phyloP scores from a whole-genome alignment of 2,888 invertebrate species.

The Leptopilina syphax region DNA sequence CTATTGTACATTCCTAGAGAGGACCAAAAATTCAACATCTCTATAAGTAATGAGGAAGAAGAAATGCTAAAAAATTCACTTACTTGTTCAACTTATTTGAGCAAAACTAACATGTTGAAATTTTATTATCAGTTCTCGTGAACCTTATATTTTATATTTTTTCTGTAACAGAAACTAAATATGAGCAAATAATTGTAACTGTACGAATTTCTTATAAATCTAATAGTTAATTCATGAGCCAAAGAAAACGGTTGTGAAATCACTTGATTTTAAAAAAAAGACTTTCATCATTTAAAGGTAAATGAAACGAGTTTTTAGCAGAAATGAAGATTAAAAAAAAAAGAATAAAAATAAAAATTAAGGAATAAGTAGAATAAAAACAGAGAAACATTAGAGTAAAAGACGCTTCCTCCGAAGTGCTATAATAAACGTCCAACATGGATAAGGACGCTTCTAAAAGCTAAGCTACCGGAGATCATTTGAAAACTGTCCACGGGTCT shows the following conservation, averaged over 20 bases:
- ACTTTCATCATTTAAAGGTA: background rate
- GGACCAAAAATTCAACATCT: background rate
- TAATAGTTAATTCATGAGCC: background rate
- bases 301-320: too few relatives aligned
- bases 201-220: background rate
- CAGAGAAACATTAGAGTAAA: conserved; percentile 57
- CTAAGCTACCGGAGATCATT: conserved; percentile 77
- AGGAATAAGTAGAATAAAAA: conserved; percentile 56
- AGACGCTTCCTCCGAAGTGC: conserved; percentile 64
- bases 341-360: conserved; percentile 30
- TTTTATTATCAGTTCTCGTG: background rate
- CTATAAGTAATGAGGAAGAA: conserved; percentile 1
- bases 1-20: conserved; percentile 7
- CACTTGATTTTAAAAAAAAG: background rate
- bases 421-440: conserved; percentile 63
- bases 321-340: background rate
- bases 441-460: conserved; percentile 73
- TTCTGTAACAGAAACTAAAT: conserved; percentile 3
- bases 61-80: background rate
- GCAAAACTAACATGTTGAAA: conserved; percentile 5
- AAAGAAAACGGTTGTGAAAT: background rate
- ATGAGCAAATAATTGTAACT: background rate
- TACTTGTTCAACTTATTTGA: conserved; percentile 14
- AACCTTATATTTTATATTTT: background rate
- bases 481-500: conserved; percentile 76